phyloP scores from a whole-genome alignment of 2,797 vertebrate genomes.

The Spinus pinus region DNA sequence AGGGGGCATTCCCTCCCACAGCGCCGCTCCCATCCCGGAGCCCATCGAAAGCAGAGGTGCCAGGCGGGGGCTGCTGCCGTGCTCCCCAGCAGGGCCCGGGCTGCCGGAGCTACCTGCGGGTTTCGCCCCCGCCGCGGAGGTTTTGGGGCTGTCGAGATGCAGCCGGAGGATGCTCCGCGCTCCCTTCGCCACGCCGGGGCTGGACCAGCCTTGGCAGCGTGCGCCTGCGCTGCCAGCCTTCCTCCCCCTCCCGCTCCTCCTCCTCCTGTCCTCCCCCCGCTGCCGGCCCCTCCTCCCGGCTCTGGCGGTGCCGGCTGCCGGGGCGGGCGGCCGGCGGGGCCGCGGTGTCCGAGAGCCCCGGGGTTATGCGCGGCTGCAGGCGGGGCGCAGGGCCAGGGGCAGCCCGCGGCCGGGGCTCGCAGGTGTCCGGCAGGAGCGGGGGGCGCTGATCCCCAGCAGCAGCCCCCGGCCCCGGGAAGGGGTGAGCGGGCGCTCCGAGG shows the following conservation, averaged over 20 bases:
- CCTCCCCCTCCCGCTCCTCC: not conserved
- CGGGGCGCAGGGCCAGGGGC: not conserved
- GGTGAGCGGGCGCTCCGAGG: not conserved
- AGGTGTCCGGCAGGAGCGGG: not conserved
- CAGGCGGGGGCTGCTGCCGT: not conserved
- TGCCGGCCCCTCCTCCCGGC: constrained; percentile 36
- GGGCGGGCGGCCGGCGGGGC: constrained; percentile 20
- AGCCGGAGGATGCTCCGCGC: not conserved
- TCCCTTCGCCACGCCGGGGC: not conserved
- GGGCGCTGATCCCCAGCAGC: not conserved
- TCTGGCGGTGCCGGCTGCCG: constrained; percentile 19
- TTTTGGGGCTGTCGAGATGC: not conserved
- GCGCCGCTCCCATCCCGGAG: not conserved
- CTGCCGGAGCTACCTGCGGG: no score
- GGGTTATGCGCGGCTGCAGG: constrained; percentile 40
- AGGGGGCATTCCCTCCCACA: not conserved
- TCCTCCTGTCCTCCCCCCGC: not conserved
- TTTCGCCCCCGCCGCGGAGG: not conserved
- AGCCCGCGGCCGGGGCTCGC: not conserved
- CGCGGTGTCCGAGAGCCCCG: not conserved
- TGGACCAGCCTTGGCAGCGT: not conserved
- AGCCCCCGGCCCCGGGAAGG: not conserved
- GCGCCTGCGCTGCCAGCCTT: constrained; percentile 49
- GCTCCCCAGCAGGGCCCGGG: not conserved
- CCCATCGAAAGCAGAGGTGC: no score